Evolutionary conservation across 2,888 invertebrate species (phyloP), one percentile per base, ranked within the genome.

Genomic region (Nymphalis urticae): DNA sequence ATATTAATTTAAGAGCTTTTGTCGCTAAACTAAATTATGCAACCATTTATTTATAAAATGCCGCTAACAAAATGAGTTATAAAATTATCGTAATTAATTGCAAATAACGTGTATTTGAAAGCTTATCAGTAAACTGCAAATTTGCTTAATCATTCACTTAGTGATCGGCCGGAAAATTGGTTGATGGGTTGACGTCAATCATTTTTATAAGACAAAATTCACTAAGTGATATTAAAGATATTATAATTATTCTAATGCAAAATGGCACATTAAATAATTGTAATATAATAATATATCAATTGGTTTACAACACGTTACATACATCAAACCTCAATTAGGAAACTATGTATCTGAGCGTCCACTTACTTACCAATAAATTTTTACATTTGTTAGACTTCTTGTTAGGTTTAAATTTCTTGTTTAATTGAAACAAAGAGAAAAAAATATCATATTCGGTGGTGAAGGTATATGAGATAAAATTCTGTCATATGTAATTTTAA

Each of bases 101-200:
- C 72, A 72, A 70, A 73, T 69, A 56, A 61, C 19, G 56, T 69
- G 60, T 62, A 51, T 72, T 68, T 36, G 56, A 56, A 72, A 68
- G 69, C 75, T 76, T 73, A 71, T 75, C 74, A 64, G 56, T 66
- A 74, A 60, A 70, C 68, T 75, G 72, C 76, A 77, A 79, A 77
- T 76, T 77, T 77, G 86, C 82, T 79, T 79, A 84, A 79, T 87
- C 83, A 87, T 75, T 75, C 72, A 62, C 80, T 85, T 86, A 87
- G 87, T 88, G 86, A 87, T 87, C 87, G 84, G 79, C 72, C 75
- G 82, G 82, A 78, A 86, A 85, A 87, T 88, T 84, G 85, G 79
- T 80, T 82, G 80, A 84, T 76, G 80, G 77, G 72, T 76, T 80
- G 75, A 81, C 79, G 84, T 85, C 85, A 84, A 85, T 87, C 86